Base-by-base conservation (phyloP, 2,888 invertebrate species). In the Dione juno region DNA sequence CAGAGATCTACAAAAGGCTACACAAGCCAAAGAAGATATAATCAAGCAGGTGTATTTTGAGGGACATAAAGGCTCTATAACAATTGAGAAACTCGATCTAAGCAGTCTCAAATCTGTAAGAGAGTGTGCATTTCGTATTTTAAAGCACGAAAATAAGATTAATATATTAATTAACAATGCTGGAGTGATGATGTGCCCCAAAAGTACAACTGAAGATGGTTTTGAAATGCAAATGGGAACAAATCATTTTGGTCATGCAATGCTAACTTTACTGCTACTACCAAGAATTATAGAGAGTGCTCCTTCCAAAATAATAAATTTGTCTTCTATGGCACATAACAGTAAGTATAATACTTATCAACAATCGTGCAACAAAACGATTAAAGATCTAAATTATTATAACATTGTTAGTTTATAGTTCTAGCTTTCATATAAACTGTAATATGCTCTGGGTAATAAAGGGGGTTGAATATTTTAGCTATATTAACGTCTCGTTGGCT, bases 131-230 rank as follows among this genome's bases (percentile, higher is more conserved):
- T 85, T 92, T 71, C 86, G 82, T 58, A 81, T 94, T 21, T 73
- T 94, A 35, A 87, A 94, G 35, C 94, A 91, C 0, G 95, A 96
- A 85, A 79, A 89, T 0, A 90, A 93, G 68, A 92, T 96, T 8
- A 94, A 96, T 78, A 89, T 96, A 67, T 88, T 96, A 3, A 94
- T 96, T 0, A 96, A 96, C 77, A 96, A 96, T 84, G 96, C 96
- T 8, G 96, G 96, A 0, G 93, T 96, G 0, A 96, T 96, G 96
- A 94, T 95, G 88, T 95, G 95, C 74, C 96, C 96, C 0, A 93
- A 94, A 70, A 86, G 92, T 1, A 88, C 93, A 72, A 96, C 96
- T 0, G 94, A 94, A 64, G 96, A 96, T 80, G 96, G 96, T 0
- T 95, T 95, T 80, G 96, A 96, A 84, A 89, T 90, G 77, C 96